Evolutionary conservation across 2,888 invertebrate species (phyloP), one percentile per base, ranked within the genome.

Genomic region (Heliconius hortense): DNA sequence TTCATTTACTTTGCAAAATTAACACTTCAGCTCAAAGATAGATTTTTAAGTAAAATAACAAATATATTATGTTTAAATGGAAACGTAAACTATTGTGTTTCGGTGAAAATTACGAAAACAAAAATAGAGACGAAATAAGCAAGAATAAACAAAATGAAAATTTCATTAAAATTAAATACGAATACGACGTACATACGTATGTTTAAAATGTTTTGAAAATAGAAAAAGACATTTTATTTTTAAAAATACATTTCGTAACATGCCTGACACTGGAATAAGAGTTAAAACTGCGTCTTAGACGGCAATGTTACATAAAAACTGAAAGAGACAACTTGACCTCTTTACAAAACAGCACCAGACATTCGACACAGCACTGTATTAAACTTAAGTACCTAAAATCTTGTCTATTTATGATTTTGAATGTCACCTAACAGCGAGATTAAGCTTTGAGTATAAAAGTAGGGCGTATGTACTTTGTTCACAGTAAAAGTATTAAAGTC

Each of bases 321-420:
- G 76, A 76, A 78, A 78, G 74, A 76, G 72, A 78, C 78, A 76
- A 43, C 78, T 78, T 78, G 78, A 78, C 78, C 78, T 74, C 69
- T 72, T 78, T 78, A 76, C 60, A 78, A 66, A 76, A 74, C 68
- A 77, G 71, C 76, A 74, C 43, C 68, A 74, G 76, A 74, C 71
- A 76, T 43, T 62, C 68, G 59, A 68, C 74, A 73, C 75, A 69
- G 76, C 60, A 74, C 72, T 74, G 62, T 69, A 74, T 76, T 74
- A 72, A 73, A 77, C 48, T 73, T 67, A 76, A 75, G 74, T 35
- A 69, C 69, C 73, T 71, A 66, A 62, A 77, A 69, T 73, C 60
- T 73, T 69, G 56, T 69, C 69, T 72, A 68, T 73, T 67, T 73
- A 73, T 73, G 56, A 66, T 73, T 66, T 68, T 60, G 60, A 71